Conservation (phyloP, 2,888 invertebrate genomes). For the Nesidiocoris tenuis region DNA sequence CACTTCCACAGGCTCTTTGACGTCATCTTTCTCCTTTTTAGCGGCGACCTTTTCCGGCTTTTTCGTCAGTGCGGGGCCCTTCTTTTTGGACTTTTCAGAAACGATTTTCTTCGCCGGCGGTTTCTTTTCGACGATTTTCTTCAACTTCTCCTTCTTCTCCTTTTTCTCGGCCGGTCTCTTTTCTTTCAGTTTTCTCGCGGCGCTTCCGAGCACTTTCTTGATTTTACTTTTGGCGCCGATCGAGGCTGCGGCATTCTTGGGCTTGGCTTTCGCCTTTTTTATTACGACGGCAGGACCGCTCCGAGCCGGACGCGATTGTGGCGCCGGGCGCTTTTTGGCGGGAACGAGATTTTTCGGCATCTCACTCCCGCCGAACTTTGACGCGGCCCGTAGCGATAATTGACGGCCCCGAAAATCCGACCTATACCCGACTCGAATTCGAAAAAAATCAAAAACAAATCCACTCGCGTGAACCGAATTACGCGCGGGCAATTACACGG, state of each 20-base stretch:
- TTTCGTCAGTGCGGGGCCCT: not conserved
- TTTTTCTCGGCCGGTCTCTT: slow-evolving; percentile 28
- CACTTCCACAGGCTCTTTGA: slow-evolving; percentile 45
- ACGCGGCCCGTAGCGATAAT: slow-evolving; percentile 2
- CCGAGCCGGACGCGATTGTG: slow-evolving; percentile 17
- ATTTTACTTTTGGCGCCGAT: not conserved
- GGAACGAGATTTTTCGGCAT: slow-evolving; percentile 43
- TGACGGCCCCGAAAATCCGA: not conserved
- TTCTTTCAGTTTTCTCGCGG: not conserved
- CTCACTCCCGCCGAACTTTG: slow-evolving; percentile 38
- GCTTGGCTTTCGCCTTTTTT: slow-evolving; percentile 7
- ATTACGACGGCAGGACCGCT: not conserved
- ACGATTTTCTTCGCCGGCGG: slow-evolving; percentile 2
- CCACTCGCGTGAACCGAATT: not conserved
- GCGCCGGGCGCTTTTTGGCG: slow-evolving; percentile 41
- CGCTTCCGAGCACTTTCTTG: not conserved
- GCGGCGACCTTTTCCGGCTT: slow-evolving; percentile 1
- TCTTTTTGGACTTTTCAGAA: slow-evolving; percentile 23
- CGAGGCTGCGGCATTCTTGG: not conserved
- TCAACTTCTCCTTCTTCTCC: slow-evolving; percentile 13
- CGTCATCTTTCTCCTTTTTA: slow-evolving; percentile 19
- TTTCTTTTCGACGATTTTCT: slow-evolving; percentile 30
- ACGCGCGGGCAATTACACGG: not conserved
- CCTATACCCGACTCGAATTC: not conserved
- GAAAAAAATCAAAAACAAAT: not conserved